These are phyloP conservation scores for Pseudachorutes palmiensis DNA, from an alignment of 1,140 invertebrate species.

Conservation along the genomic window DNA sequence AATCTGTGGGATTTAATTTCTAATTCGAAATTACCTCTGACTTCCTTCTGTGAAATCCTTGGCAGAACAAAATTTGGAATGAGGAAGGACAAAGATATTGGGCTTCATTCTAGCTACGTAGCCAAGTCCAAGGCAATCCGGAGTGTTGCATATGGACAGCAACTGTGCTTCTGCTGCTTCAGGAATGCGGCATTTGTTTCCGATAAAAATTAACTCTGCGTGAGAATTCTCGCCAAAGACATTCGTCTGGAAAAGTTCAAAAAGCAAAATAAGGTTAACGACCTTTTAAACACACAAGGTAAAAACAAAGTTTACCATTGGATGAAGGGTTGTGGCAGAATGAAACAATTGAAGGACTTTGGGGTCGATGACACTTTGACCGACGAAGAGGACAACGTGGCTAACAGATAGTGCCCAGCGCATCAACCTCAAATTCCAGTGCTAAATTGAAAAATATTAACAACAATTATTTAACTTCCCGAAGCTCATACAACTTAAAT, in stretches of 20 bases:
- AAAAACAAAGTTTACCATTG: constrained; percentile 14
- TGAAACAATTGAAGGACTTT: neutral
- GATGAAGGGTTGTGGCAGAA: neutral
- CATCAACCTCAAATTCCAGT: neutral
- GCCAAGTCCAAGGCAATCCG: neutral
- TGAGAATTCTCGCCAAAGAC: neutral
- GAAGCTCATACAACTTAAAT: neutral
- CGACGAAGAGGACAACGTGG: neutral
- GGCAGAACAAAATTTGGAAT: neutral
- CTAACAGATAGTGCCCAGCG: neutral
- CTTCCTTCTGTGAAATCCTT: neutral
- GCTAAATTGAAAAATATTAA: neutral
- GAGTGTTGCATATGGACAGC: neutral
- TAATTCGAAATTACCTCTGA: neutral
- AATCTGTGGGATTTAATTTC: neutral
- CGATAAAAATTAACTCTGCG: neutral
- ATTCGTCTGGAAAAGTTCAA: neutral
- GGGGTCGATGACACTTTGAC: neutral
- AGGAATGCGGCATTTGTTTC: neutral
- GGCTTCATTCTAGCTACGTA: neutral
- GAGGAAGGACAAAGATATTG: neutral
- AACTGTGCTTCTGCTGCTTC: neutral
- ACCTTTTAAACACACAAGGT: too few relatives aligned
- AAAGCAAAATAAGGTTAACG: constrained; percentile 4
- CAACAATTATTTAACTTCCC: neutral